Conservation (phyloP, 64 coral and sea anemone genomes). For the Porites australiensis region DNA sequence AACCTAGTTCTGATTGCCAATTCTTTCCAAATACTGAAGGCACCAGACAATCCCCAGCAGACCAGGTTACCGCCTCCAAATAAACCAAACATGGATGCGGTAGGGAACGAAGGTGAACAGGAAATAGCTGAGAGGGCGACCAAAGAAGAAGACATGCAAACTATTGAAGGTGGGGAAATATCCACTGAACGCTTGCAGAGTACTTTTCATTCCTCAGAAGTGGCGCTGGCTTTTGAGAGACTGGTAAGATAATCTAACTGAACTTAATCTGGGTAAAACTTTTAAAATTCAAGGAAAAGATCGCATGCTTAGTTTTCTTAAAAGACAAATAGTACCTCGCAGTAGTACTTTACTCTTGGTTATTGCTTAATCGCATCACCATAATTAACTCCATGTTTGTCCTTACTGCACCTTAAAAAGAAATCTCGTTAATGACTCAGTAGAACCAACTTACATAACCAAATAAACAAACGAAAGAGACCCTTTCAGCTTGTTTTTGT, state of each 20-base stretch:
- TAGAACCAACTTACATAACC: no score
- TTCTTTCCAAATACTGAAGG: not conserved
- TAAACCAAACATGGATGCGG: not conserved
- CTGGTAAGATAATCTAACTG: slow-evolving; percentile 26
- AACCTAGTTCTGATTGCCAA: not conserved
- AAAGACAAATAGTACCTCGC: no score
- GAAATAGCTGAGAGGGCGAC: slow-evolving; percentile 23
- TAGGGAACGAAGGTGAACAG: slow-evolving; percentile 22
- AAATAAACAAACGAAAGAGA: no score
- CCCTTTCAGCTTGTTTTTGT: no score
- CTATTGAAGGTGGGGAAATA: not conserved
- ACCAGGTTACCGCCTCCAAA: not conserved
- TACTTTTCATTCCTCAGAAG: slow-evolving; percentile 58
- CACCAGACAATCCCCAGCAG: slow-evolving; percentile 30
- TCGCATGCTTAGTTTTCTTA: no score
- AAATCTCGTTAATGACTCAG: no score
- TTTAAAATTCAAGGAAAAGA: no score
- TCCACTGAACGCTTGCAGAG: slow-evolving; percentile 49
- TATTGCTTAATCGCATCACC: no score
- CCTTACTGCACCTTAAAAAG: no score
- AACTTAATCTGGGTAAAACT: no score
- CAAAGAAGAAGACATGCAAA: slow-evolving; percentile 4
- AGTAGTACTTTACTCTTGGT: no score
- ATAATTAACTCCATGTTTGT: no score
- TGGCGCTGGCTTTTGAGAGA: slow-evolving; percentile 24